phyloP scores from a whole-genome alignment of 2,113 vertebrate genomes.

The Lophura nycthemera region DNA sequence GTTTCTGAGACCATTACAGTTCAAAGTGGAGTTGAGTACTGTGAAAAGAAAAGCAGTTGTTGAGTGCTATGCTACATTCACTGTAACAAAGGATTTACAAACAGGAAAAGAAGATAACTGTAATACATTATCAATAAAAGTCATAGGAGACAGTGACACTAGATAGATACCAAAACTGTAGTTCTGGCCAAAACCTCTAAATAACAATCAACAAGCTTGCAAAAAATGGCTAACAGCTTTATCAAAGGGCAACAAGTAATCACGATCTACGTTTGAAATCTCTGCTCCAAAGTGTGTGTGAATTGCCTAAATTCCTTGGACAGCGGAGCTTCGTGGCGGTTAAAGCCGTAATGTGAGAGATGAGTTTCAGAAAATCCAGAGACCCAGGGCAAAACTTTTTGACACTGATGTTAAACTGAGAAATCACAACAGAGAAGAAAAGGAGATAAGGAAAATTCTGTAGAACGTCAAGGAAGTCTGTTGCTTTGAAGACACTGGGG shows the following conservation, averaged over 20 bases:
- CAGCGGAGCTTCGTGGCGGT: not conserved
- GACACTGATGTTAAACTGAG: not conserved
- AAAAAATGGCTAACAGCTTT: not conserved
- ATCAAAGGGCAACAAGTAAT: not conserved
- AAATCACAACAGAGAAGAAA: not conserved
- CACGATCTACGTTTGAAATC: not conserved
- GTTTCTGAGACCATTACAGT: not conserved
- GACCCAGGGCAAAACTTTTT: not conserved
- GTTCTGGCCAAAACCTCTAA: not conserved
- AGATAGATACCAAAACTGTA: not conserved
- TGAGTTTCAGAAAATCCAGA: not conserved
- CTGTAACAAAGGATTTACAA: not conserved
- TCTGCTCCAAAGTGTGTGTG: not conserved
- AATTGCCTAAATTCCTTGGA: not conserved
- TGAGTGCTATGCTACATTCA: not conserved
- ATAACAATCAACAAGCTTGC: not conserved
- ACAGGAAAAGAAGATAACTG: not conserved
- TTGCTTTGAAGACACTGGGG: not conserved
- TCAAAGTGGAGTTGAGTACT: not conserved
- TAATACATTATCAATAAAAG: not conserved
- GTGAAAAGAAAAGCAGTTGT: not conserved
- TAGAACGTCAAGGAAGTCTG: not conserved
- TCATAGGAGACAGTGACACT: not conserved
- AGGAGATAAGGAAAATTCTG: not conserved
- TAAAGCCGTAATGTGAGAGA: fast-evolving